phyloP scores from a whole-genome alignment of 1,140 invertebrate genomes.

The Cydia amplana region DNA sequence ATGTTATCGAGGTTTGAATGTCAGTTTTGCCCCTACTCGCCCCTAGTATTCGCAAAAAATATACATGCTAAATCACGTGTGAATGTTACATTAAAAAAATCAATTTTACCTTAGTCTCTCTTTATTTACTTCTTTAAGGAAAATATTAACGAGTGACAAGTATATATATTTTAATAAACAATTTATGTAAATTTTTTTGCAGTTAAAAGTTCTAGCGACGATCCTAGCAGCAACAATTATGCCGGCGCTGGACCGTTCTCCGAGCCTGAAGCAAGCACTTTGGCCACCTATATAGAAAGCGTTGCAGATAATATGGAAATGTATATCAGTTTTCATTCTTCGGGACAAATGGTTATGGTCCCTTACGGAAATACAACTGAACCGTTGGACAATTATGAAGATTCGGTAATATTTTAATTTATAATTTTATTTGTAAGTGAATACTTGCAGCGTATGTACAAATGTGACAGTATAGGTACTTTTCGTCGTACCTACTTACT shows the following conservation, averaged over 20 bases:
- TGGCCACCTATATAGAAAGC: neutral
- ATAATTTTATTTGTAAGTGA: neutral
- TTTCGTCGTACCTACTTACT: too few species aligned
- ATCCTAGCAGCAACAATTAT: slow-evolving; percentile 9
- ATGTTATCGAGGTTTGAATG: too few species aligned
- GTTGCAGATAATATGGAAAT: slow-evolving; percentile 44
- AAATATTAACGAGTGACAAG: too few species aligned
- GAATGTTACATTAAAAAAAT: too few species aligned
- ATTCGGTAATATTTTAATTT: slow-evolving; percentile 64
- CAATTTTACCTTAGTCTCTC: too few species aligned
- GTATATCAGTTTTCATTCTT: slow-evolving; percentile 84
- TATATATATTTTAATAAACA: too few species aligned
- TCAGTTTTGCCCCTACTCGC: too few species aligned
- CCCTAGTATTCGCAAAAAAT: too few species aligned
- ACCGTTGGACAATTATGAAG: slow-evolving; percentile 80
- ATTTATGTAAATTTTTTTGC: neutral
- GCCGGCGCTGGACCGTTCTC: slow-evolving; percentile 9
- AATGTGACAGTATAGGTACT: too few species aligned
- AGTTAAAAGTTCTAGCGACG: neutral
- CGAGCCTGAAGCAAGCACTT: neutral
- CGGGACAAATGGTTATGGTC: slow-evolving; percentile 83
- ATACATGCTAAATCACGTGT: too few species aligned
- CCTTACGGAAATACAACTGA: slow-evolving; percentile 82
- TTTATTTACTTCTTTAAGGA: too few species aligned
- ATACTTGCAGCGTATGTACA: neutral